Base-by-base conservation (phyloP, 2,888 invertebrate genomes). In the Himalopsyche japonica region DNA sequence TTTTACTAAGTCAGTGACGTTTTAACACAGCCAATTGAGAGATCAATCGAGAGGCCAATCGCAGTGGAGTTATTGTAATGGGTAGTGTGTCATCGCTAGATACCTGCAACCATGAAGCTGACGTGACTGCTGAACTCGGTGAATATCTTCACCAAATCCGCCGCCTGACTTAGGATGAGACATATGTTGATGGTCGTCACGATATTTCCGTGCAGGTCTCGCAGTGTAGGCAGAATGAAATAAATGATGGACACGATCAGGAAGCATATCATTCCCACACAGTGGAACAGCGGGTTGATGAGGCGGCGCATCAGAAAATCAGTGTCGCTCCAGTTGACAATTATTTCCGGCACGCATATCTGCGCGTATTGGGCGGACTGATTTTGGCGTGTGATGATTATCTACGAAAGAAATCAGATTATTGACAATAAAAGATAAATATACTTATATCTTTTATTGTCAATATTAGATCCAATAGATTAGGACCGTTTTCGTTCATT, bases 151-250 rank as follows among this genome's bases (percentile, higher is more conserved):
- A 96, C 95, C 86, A 96, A 92, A 89, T 96, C 95, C 10, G 97
- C 96, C 8, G 94, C 94, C 90, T 97, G 96, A 87, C 94, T 95
- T 6, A 95, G 91, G 88, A 97, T 95, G 87, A 97, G 91, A 88
- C 97, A 97, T 76, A 97, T 89, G 84, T 95, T 95, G 89, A 97
- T 95, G 78, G 96, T 97, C 1, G 97, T 96, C 85, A 97, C 94
- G 87, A 97, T 97, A 89, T 97, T 97, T 3, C 97, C 97, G 48
- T 96, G 95, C 80, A 97, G 92, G 91, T 97, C 97, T 89, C 96
- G 91, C 83, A 97, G 90, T 80, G 97, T 96, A 18, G 97, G 97
- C 89, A 97, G 91, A 57, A 97, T 94, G 90, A 97, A 97, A 89
- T 97, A 97, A 86, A 97, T 94, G 77, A 97, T 93, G 6, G 97